Percentiles rank a stretch among this genome's conserved stretches.
These are phyloP conservation scores for Hephaestus fuliginosus DNA, from an alignment of 2,797 vertebrate genomes.

Conservation along the genomic window DNA sequence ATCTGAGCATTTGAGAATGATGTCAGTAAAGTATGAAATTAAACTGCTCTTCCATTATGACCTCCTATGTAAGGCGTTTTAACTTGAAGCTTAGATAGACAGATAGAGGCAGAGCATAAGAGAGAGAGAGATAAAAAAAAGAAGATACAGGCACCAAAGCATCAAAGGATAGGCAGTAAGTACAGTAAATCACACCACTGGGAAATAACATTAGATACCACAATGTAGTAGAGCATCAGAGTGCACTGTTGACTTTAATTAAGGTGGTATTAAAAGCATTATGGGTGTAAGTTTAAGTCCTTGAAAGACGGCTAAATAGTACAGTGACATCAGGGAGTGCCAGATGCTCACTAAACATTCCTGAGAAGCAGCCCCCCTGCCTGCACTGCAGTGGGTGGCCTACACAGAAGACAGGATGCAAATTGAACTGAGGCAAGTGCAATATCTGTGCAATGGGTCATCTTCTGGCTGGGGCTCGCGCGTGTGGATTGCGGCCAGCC, in stretches of 20 bases:
- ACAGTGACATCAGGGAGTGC: constrained; percentile 89
- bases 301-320: constrained; percentile 85
- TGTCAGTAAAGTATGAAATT: constrained; percentile 2
- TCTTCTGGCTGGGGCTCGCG: constrained; percentile 47
- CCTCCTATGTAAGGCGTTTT: constrained; percentile 33
- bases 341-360: constrained; percentile 86
- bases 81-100: constrained; percentile 6
- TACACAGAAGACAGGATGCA: constrained; percentile 72
- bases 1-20: background rate
- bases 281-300: constrained; percentile 74
- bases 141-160: constrained; percentile 12
- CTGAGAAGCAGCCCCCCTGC: constrained; percentile 62
- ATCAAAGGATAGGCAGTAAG: constrained; percentile 47
- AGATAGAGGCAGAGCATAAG: background rate
- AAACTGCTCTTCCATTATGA: background rate
- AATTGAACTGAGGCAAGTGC: constrained; percentile 68
- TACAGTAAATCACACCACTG: constrained; percentile 57
- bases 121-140: background rate
- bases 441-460: constrained; percentile 61
- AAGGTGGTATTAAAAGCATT: constrained; percentile 80
- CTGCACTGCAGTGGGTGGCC: constrained; percentile 63
- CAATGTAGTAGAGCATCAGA: constrained; percentile 66
- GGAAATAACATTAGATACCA: constrained; percentile 68
- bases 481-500: constrained; percentile 17
- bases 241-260: constrained; percentile 79